phyloP scores from a whole-genome alignment of 2,113 vertebrate species.

The Brachyhypopomus occidentalis region DNA sequence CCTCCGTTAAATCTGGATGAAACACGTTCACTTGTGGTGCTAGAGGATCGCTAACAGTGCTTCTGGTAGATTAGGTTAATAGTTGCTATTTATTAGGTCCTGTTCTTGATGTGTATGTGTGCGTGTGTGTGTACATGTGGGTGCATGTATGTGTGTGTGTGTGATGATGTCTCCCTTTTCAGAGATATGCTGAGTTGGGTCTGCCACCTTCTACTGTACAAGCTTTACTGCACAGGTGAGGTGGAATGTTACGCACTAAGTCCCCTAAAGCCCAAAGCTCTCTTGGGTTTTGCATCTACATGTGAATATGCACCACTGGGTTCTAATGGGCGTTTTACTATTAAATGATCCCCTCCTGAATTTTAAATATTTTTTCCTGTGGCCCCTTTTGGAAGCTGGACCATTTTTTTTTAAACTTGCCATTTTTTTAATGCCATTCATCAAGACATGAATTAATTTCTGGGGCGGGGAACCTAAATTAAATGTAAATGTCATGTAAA shows the following conservation, averaged over 20 bases:
- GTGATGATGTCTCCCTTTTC: conserved; percentile 37
- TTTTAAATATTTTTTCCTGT: too few species aligned
- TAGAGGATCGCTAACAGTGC: background rate
- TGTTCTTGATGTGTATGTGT: background rate
- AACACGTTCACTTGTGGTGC: background rate
- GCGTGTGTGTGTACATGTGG: conserved; percentile 12
- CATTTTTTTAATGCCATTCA: too few species aligned
- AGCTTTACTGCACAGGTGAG: conserved; percentile 84
- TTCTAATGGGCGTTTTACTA: too few species aligned
- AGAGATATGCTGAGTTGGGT: conserved; percentile 88
- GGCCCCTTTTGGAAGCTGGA: too few species aligned
- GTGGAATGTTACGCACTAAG: background rate
- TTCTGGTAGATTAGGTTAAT: conserved; percentile 18
- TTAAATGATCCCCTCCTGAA: too few species aligned
- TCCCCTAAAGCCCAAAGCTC: too few species aligned
- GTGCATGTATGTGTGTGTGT: background rate
- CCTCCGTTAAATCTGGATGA: background rate
- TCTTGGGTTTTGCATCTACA: background rate
- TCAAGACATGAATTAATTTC: too few species aligned
- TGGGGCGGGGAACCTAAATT: too few species aligned
- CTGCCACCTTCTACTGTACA: conserved; percentile 80
- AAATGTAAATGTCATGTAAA: too few species aligned
- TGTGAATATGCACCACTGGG: background rate
- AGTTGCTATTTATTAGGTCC: conserved; percentile 11
- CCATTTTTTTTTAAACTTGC: too few species aligned